A percentile compares a stretch with the other conserved stretches of the same genome.
phyloP scores from a whole-genome alignment of 1,140 invertebrate genomes.

The Rhagoletis pomonella region DNA sequence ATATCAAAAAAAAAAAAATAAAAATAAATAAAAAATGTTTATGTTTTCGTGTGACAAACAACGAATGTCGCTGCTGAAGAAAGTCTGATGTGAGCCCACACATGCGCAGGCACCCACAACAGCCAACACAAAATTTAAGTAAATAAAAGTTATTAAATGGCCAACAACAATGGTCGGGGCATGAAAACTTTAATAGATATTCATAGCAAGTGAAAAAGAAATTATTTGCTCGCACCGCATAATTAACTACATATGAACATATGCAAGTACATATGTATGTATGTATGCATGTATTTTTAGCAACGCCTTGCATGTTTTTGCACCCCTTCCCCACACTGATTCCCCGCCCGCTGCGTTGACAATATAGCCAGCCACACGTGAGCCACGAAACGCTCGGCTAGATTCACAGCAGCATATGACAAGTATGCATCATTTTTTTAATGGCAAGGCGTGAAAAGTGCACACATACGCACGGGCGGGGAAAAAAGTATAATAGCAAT shows the following conservation, averaged over 20 bases:
- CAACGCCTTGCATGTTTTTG: neutral
- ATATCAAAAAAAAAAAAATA: neutral
- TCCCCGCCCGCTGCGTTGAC: neutral
- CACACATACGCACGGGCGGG: too few relatives aligned
- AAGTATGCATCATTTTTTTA: constrained; percentile 28
- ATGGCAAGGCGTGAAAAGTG: neutral
- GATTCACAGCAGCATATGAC: constrained; percentile 27
- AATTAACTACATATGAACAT: too few relatives aligned
- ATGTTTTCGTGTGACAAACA: neutral
- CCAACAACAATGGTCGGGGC: neutral
- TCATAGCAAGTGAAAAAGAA: neutral
- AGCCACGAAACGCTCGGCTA: neutral
- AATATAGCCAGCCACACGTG: neutral
- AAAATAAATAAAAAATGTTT: neutral
- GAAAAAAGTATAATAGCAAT: neutral
- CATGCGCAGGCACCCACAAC: constrained; percentile 29
- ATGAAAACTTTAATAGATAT: neutral
- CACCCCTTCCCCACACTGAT: neutral
- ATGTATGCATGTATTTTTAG: neutral
- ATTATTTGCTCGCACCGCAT: neutral
- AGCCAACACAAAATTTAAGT: neutral
- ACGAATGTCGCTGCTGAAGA: neutral
- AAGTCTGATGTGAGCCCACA: constrained; percentile 3
- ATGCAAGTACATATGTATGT: neutral
- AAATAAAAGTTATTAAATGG: neutral